Evolutionary conservation across 2,113 vertebrate species (phyloP), one percentile per base, ranked within the genome.

Genomic region (Lasiurus borealis): DNA sequence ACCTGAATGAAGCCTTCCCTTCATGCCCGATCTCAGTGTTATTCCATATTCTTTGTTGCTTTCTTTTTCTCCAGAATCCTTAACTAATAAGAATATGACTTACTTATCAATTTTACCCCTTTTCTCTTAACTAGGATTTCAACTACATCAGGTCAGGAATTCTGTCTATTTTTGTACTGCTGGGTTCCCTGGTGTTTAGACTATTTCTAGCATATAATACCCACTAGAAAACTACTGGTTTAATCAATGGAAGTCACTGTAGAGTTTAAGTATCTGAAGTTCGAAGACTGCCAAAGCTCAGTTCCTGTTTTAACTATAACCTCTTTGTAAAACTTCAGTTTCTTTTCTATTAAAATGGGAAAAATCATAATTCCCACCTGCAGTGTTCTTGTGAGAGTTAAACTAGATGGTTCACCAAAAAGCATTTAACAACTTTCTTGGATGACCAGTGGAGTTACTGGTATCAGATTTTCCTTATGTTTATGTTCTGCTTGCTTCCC

Each of bases 401-500:
- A 92, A 48, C 31, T 68, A 94, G 50, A n/a, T 36, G 46, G 6
- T 76, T 88, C 29, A 85, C 84, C 19, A 82, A 48, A 93, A 96
- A 93, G 14, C 44, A 88, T 59, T 85, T 34, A 40, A 91, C 16
- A 57, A 84, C 48, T 40, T 84, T 83, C n/a, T 77, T 85, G 40
- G 44, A 82, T 89, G 50, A 93, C 14, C 15, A 81, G 34, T 9
- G 14, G 36, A 76, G 10, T 77, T 57, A 86, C 27, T 27, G 34
- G 6, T 36, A 40, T 86, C 36, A 57, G 27, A 78, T 66, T n/a
- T 83, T 66, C 29, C 27, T 92, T 59, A 68, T 44, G n/a, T 73
- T 94, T 72, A 77, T n/a, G 25, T 64, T 78, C 76, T 87, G 19
- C 25, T 78, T 82, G 57, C 44, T 52, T 89, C 69, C 44, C 34